Conservation (phyloP, 2,113 vertebrate species). For the Brachypodius melanocephalos region DNA sequence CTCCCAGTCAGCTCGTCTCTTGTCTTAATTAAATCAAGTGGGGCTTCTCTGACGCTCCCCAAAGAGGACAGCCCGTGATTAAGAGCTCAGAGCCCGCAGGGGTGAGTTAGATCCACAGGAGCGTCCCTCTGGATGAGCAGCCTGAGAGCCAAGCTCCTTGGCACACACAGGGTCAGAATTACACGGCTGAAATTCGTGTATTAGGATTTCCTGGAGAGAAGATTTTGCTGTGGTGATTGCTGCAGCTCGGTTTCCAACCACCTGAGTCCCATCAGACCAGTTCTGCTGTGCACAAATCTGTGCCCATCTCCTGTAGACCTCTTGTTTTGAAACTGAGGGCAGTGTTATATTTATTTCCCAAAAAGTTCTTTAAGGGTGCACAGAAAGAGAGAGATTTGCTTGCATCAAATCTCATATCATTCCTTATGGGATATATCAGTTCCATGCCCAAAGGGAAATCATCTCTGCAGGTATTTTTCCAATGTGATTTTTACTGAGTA, state of each 20-base stretch:
- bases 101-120: neutral
- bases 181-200: neutral
- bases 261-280: neutral
- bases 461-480: neutral
- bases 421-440: neutral
- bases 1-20: neutral
- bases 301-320: neutral
- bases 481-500: neutral
- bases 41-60: neutral
- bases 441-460: neutral
- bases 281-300: neutral
- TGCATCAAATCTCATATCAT: neutral
- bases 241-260: neutral
- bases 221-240: neutral
- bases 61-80: neutral
- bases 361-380: neutral
- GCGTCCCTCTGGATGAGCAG: neutral
- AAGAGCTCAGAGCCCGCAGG: conserved; percentile 5
- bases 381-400: neutral
- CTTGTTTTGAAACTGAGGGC: neutral
- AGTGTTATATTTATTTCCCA: neutral
- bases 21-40: neutral
- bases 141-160: neutral
- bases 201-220: neutral
- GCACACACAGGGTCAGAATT: neutral